Evolutionary conservation across 2,888 invertebrate species (phyloP).

Genomic region (Poecilobothrus nobilitatus): DNA sequence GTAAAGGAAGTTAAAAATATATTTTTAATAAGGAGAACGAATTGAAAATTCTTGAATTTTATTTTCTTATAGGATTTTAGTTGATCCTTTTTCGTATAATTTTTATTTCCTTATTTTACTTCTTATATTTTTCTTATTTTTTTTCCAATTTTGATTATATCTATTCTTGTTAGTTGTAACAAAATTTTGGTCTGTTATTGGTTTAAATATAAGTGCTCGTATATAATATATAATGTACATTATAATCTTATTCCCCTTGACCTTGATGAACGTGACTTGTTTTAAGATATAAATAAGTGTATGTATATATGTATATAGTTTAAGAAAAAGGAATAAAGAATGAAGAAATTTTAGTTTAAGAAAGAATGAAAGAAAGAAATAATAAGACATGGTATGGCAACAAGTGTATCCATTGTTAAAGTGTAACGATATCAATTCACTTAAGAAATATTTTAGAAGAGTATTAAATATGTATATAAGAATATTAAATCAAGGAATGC

Average conservation of each 20-base stretch:
- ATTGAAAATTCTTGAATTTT: neutral
- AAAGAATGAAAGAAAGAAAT: no score
- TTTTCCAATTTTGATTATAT: no score
- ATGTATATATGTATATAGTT: neutral
- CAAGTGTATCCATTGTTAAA: neutral
- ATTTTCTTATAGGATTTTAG: neutral
- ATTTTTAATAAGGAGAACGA: neutral
- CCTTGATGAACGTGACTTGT: constrained; percentile 1
- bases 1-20: neutral
- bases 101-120: neutral
- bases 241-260: neutral
- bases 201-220: neutral
- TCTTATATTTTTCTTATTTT: no score
- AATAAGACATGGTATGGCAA: neutral
- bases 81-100: neutral
- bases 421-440: neutral
- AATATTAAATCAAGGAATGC: neutral
- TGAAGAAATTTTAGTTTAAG: neutral
- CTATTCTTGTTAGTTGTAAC: neutral
- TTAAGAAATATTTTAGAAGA: no score
- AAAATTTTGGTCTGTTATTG: neutral
- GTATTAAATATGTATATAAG: neutral
- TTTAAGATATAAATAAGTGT: neutral
- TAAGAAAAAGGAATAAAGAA: neutral
- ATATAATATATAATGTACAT: neutral